Conservation (phyloP, 2,113 vertebrate genomes). For the Agelaius phoeniceus region DNA sequence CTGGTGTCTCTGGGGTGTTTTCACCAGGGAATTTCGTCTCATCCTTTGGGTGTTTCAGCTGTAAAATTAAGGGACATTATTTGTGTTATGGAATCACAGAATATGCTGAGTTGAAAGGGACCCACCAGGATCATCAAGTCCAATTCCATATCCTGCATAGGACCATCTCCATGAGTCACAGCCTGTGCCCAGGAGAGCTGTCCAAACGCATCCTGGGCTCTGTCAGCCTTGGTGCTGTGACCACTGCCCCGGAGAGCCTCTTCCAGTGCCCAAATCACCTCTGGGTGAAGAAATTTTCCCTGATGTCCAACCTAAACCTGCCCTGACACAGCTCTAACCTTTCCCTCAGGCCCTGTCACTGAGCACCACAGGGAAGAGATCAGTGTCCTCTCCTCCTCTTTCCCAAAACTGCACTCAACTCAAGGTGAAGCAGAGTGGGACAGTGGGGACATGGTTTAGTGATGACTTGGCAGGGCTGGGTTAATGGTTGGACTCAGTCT, state of each 20-base stretch:
- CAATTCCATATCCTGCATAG: background rate
- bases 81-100: no score
- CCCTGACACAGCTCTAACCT: background rate
- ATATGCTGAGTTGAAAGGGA: background rate
- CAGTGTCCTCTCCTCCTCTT: background rate
- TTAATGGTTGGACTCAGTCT: background rate
- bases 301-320: background rate
- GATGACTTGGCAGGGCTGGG: background rate
- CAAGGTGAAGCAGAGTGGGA: background rate
- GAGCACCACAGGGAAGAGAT: background rate
- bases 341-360: background rate
- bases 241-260: background rate
- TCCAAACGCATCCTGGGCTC: background rate
- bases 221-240: background rate
- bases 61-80: background rate
- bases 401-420: background rate
- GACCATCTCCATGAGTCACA: background rate
- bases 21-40: background rate
- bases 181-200: background rate
- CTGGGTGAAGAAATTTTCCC: background rate
- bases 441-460: background rate
- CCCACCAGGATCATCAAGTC: background rate
- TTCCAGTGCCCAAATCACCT: background rate
- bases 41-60: fast-evolving
- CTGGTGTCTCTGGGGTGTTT: background rate